These are phyloP conservation scores for Chrysopilus asiliformis DNA, from an alignment of 2,888 invertebrate species.

Conservation along the genomic window DNA sequence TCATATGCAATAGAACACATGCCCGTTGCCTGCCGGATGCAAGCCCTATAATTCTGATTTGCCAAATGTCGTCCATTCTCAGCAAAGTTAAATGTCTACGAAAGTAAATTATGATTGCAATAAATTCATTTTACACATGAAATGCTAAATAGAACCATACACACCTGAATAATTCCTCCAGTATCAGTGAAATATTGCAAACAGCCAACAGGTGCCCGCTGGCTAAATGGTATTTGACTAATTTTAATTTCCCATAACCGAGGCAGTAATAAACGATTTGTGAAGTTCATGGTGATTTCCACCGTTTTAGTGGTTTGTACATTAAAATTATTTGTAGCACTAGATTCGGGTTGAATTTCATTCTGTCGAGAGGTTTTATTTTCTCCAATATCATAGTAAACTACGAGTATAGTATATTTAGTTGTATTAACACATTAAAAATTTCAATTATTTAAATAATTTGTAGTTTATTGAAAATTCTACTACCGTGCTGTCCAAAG, in stretches of 20 bases:
- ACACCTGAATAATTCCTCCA: slow-evolving; percentile 40
- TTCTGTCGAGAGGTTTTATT: slow-evolving; percentile 22
- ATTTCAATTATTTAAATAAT: background rate
- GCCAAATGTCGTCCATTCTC: slow-evolving; percentile 70
- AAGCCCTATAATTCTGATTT: slow-evolving; percentile 63
- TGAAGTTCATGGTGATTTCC: slow-evolving; percentile 40
- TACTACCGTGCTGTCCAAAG: slow-evolving; percentile 71
- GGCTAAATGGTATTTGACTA: slow-evolving; percentile 61
- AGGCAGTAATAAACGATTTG: slow-evolving; percentile 47
- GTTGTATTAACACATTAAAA: too few species aligned
- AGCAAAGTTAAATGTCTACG: slow-evolving; percentile 65
- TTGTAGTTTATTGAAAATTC: too few species aligned
- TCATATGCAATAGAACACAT: slow-evolving; percentile 65
- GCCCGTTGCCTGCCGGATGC: slow-evolving; percentile 52
- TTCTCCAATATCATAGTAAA: slow-evolving; percentile 33
- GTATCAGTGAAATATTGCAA: slow-evolving; percentile 54
- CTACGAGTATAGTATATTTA: too few species aligned
- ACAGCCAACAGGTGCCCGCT: slow-evolving; percentile 64
- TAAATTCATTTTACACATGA: background rate
- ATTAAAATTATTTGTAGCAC: background rate
- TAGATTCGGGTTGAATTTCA: slow-evolving; percentile 8
- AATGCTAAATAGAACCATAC: background rate
- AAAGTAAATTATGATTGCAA: background rate
- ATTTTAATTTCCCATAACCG: slow-evolving; percentile 69
- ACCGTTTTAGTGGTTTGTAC: slow-evolving; percentile 14